Base-by-base conservation (phyloP, 2,113 vertebrate genomes). In the Hirundichthys speculiger region DNA sequence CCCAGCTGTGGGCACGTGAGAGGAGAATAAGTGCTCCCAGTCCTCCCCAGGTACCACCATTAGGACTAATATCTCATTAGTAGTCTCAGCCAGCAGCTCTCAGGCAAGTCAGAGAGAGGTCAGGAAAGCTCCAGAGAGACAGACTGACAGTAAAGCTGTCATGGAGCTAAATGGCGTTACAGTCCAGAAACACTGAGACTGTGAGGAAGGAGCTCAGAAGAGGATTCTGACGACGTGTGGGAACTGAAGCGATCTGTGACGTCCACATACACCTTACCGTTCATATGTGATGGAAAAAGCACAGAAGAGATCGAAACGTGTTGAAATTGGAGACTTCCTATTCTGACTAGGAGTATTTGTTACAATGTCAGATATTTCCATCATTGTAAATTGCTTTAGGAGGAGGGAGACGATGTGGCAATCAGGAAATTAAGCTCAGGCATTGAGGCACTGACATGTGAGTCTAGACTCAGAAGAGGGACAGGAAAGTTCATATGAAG, bases 21-120 rank as follows among this genome's bases (percentile, higher is more conserved):
- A 47, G 27, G 63, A 74, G 64, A 81, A 60, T 38, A 67, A 42
- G 24, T 20, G 53, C 68, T 42, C 61, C 56, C 51, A n/a, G 18
- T 21, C 19, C 59, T 80, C 75, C 83, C 48, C 47, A 45, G 69
- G 51, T 66, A 21, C 49, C n/a, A 3, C 82, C 64, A 68, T 84
- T 77, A 69, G 59, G 60, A 52, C 79, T 76, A 67, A 84, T 77
- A 45, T 77, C 76, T 86, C 86, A 87, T 87, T 84, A 76, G 52
- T 16, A 78, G 81, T 77, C 75, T 60, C 56, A 56, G 76, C 74
- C 70, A 61, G 54, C 41, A 18, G 80, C 70, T 69, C 67, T 66
- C 65, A 63, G 68, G 75, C 79, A 78, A 34, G 87, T 86, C 83
- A 80, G 82, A 13, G 34, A 45, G 77, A 78, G 83, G 86, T 83